Evolutionary conservation across 1,140 invertebrate species (phyloP), one percentile per base, ranked within the genome.

Genomic region (Heliothis virescens): DNA sequence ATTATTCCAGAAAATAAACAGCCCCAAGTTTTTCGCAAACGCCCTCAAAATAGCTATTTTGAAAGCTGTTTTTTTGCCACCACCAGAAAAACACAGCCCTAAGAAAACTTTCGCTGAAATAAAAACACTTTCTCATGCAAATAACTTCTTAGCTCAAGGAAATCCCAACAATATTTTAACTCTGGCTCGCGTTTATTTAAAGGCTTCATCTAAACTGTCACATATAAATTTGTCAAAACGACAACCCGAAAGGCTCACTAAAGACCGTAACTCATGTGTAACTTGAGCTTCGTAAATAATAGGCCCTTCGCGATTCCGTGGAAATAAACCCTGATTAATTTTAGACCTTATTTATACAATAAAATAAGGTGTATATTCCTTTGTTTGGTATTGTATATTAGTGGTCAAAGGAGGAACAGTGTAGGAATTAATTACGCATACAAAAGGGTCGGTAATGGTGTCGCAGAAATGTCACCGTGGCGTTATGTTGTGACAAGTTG

Each of bases 351-450:
- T 57, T 15, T 29, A 13, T 13, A 9, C 12, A 9, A 9, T 11
- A n/a, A 21, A 11, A 16, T 69, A 69, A 69, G 62, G 75, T 57
- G 0, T 4, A 16, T 48, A 55, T 69, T 57, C n/a, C 62, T 47
- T 57, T 69, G 62, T 47, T 57, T 48, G 4, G n/a, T 26, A 12
- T 57, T 50, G 5, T 16, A 53, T 53, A 50, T 59, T 78, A 79
- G 57, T 73, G 80, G 55, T 72, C 74, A 63, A 47, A 53, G 55
- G 59, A 52, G 52, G 50, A 29, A 18, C 53, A 74, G 47, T 75
- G 72, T 59, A 47, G 57, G 59, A 82, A 84, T 84, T 84, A 84
- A 84, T 84, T 84, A 84, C 67, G 78, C 80, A 75, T 78, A 84
- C 80, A 77, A 84, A 82, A 69, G 60, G 55, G 62, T n/a, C 34